Evolutionary conservation across 1,140 invertebrate genomes (phyloP).

Genomic region (Ceratoteleas bidentatus): DNA sequence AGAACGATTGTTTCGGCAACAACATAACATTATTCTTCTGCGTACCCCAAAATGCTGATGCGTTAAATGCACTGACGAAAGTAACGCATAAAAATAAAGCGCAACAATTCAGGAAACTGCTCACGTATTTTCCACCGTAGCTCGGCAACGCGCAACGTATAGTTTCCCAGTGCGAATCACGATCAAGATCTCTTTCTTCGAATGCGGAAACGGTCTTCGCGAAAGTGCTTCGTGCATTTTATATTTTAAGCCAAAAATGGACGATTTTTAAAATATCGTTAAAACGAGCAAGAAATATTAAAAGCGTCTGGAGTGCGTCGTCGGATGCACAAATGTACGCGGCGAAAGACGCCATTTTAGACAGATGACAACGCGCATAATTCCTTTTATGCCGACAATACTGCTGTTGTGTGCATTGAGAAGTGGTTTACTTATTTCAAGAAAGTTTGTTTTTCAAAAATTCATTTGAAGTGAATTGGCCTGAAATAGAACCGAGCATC

Average conservation of each 20-base stretch:
- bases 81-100: conserved; percentile 26
- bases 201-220: conserved; percentile 25
- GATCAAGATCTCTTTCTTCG: conserved; percentile 41
- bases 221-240: conserved; percentile 39
- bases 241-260: conserved; percentile 27
- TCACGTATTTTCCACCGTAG: conserved; percentile 41
- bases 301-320: conserved; percentile 5
- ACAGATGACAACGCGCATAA: too few relatives aligned
- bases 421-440: too few relatives aligned
- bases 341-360: too few relatives aligned
- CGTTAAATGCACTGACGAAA: conserved; percentile 8
- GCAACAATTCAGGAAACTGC: conserved; percentile 25
- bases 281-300: conserved; percentile 20
- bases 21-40: conserved; percentile 17
- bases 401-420: too few relatives aligned
- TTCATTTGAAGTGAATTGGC: too few relatives aligned
- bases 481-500: too few relatives aligned
- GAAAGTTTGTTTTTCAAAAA: too few relatives aligned
- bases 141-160: conserved; percentile 14
- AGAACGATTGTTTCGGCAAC: conserved; percentile 13
- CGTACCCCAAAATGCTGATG: conserved; percentile 16
- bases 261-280: conserved; percentile 24
- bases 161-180: conserved; percentile 18
- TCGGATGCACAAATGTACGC: background rate
- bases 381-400: too few relatives aligned